Percentiles rank a stretch among this genome's conserved stretches.
These are phyloP conservation scores for Oncorhynchus mykiss DNA, from an alignment of 2,113 vertebrate genomes.

Conservation along the genomic window DNA sequence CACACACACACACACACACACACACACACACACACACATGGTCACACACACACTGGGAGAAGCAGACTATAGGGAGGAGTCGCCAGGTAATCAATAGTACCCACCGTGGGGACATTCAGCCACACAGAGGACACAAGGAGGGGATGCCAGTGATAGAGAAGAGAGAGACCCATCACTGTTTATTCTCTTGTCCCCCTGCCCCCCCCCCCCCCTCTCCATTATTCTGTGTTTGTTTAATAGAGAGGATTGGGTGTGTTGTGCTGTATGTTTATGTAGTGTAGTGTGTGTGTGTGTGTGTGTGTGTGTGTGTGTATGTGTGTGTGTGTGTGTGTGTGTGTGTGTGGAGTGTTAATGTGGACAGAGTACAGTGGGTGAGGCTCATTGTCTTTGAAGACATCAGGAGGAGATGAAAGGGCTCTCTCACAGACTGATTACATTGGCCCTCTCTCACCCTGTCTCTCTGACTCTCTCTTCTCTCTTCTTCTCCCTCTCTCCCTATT, in stretches of 20 bases:
- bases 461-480: slow-evolving; percentile 46
- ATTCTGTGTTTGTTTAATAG: no score
- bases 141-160: slow-evolving; percentile 7
- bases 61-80: slow-evolving; percentile 1
- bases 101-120: slow-evolving; percentile 29
- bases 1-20: no score
- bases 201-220: no score
- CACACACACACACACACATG: no score
- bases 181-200: neutral
- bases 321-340: slow-evolving; percentile 12
- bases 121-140: slow-evolving; percentile 28
- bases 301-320: slow-evolving; percentile 1
- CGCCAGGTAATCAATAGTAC: slow-evolving; percentile 51
- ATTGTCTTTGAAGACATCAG: slow-evolving; percentile 74
- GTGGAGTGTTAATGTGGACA: slow-evolving; percentile 46
- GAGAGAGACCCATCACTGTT: neutral
- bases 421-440: slow-evolving; percentile 45
- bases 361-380: slow-evolving; percentile 54
- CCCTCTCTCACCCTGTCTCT: slow-evolving; percentile 32
- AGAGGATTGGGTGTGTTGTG: no score
- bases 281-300: neutral
- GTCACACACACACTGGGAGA: neutral
- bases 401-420: slow-evolving; percentile 67
- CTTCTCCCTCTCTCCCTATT: neutral
- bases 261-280: neutral